These are phyloP conservation scores for Philopotamus ludificatus DNA, from an alignment of 1,140 invertebrate species.

Conservation along the genomic window DNA sequence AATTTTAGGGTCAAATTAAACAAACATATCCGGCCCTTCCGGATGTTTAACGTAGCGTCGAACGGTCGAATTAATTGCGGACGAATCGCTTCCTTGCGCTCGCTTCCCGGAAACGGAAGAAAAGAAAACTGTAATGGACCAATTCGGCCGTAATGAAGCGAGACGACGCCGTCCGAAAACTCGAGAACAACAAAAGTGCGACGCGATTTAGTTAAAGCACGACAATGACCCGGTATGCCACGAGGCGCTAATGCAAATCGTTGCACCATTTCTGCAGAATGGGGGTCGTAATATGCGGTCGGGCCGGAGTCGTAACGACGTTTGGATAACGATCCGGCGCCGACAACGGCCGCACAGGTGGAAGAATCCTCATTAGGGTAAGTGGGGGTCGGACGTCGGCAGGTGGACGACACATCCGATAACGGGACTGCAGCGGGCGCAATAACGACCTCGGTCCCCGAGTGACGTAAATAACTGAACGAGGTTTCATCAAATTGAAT, in stretches of 20 bases:
- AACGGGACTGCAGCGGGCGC: no score
- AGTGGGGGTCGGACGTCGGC: no score
- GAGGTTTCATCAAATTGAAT: no score
- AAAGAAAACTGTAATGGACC: constrained; percentile 38
- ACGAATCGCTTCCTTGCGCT: constrained; percentile 25
- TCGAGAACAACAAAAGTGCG: constrained; percentile 18
- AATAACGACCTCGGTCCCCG: no score
- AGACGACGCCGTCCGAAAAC: constrained; percentile 28
- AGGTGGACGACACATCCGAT: no score
- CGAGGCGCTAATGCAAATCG: no score
- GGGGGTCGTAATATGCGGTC: neutral
- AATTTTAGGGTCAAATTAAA: neutral
- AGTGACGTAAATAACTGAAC: no score
- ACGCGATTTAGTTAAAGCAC: constrained; percentile 26
- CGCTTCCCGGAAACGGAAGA: constrained; percentile 32
- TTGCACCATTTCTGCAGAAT: neutral
- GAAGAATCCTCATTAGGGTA: neutral
- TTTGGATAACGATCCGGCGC: neutral
- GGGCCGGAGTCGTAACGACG: neutral
- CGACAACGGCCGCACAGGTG: neutral
- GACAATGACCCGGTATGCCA: no score
- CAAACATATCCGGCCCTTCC: neutral
- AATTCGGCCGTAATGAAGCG: constrained; percentile 38
- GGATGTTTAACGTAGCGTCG: constrained; percentile 9
- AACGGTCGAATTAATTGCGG: constrained; percentile 34